Conservation (phyloP, 2,888 invertebrate genomes). For the Erebia palarica region DNA sequence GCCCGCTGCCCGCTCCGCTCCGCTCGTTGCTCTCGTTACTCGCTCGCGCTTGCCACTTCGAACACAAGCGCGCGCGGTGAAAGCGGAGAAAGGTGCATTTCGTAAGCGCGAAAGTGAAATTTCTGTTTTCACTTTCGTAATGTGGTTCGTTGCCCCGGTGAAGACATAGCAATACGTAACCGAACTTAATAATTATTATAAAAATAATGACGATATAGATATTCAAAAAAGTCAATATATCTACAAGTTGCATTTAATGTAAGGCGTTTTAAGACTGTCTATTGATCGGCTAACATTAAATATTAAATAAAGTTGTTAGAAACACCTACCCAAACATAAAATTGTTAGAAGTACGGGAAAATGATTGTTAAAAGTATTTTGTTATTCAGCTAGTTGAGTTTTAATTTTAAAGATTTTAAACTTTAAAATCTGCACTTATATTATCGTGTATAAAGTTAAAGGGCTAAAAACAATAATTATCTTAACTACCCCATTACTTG, state of each 20-base stretch:
- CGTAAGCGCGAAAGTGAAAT: constrained; percentile 82
- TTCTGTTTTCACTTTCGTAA: constrained; percentile 80
- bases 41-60: constrained; percentile 46
- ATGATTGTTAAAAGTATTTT: too few species aligned
- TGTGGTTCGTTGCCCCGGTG: constrained; percentile 61
- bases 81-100: constrained; percentile 82
- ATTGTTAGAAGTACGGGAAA: too few species aligned
- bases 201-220: background rate
- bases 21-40: constrained; percentile 60
- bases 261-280: too few species aligned
- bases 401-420: too few species aligned
- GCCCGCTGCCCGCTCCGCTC: constrained; percentile 57
- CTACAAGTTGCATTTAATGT: background rate
- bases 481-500: background rate
- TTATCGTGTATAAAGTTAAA: too few species aligned
- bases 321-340: too few species aligned
- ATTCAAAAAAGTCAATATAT: background rate
- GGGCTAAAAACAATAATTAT: background rate
- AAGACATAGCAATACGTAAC: constrained; percentile 29
- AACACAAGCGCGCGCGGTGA: constrained; percentile 60
- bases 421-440: too few species aligned
- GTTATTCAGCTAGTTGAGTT: too few species aligned
- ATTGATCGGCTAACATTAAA: too few species aligned
- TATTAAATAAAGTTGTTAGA: too few species aligned
- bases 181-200: constrained; percentile 1